These are phyloP conservation scores for Glossosoma conforme DNA, from an alignment of 1,140 invertebrate genomes.

Conservation along the genomic window DNA sequence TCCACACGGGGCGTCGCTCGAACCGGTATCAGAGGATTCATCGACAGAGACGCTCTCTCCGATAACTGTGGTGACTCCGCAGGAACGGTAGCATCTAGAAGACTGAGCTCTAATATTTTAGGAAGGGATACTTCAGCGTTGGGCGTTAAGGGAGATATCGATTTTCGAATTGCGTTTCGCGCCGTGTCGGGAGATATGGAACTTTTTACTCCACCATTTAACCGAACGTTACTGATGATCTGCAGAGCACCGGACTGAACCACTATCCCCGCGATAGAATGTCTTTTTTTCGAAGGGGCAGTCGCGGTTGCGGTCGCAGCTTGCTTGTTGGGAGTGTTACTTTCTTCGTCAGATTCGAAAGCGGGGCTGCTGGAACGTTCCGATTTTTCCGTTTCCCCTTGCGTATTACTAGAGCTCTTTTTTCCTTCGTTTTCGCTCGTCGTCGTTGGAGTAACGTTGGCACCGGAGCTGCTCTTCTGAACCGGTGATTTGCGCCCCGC, in stretches of 20 bases:
- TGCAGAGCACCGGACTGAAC: slow-evolving; percentile 55
- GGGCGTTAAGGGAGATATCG: slow-evolving; percentile 36
- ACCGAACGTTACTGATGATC: slow-evolving; percentile 53
- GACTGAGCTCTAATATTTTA: slow-evolving; percentile 61
- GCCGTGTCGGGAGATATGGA: slow-evolving; percentile 42
- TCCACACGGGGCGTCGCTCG: slow-evolving; percentile 7
- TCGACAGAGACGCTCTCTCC: slow-evolving; percentile 24
- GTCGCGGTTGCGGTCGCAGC: slow-evolving; percentile 34
- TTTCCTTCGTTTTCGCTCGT: slow-evolving; percentile 48
- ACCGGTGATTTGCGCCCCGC: slow-evolving; percentile 61
- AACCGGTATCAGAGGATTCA: slow-evolving; percentile 21
- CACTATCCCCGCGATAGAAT: slow-evolving; percentile 59
- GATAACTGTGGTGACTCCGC: slow-evolving; percentile 28
- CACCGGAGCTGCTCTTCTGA: slow-evolving; percentile 53
- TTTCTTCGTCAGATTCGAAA: slow-evolving; percentile 93
- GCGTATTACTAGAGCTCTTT: slow-evolving; percentile 35
- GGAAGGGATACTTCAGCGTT: slow-evolving; percentile 49
- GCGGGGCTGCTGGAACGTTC: slow-evolving; percentile 92
- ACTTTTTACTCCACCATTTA: slow-evolving; percentile 55
- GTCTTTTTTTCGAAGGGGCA: slow-evolving; percentile 54
- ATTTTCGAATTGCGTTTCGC: slow-evolving; percentile 36
- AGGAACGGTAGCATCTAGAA: slow-evolving; percentile 56
- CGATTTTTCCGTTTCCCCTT: slow-evolving; percentile 58
- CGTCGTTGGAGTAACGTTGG: slow-evolving; percentile 54
- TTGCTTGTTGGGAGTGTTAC: slow-evolving; percentile 41